Evolutionary conservation across 2,888 invertebrate species (phyloP).

Genomic region (Balanococcus diminutus): DNA sequence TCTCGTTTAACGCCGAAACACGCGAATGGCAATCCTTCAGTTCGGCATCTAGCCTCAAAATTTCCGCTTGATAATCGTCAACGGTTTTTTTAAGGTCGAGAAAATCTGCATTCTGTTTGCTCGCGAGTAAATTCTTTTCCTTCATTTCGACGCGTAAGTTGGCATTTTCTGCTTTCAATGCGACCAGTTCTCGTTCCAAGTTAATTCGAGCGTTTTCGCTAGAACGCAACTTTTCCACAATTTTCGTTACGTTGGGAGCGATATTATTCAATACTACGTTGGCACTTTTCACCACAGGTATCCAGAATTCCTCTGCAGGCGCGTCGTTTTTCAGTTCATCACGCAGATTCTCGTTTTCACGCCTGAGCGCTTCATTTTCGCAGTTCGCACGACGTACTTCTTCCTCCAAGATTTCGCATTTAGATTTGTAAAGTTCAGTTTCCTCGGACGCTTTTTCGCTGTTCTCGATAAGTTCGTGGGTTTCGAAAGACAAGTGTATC

Average conservation of each 20-base stretch:
- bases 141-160: not conserved
- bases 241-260: not conserved
- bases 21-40: constrained; percentile 13
- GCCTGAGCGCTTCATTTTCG: not conserved
- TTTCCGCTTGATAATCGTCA: constrained; percentile 20
- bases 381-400: not conserved
- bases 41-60: not conserved
- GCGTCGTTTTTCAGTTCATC: not conserved
- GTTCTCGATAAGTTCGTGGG: constrained; percentile 36
- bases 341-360: not conserved
- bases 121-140: not conserved
- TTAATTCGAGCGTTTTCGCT: not conserved
- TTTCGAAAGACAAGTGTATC: constrained; percentile 41
- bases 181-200: not conserved
- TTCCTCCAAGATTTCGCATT: constrained; percentile 15
- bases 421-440: not conserved
- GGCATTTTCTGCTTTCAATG: not conserved
- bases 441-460: constrained; percentile 41
- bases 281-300: not conserved
- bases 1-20: constrained; percentile 39
- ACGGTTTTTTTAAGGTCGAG: not conserved
- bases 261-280: not conserved
- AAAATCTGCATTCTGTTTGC: constrained; percentile 32
- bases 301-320: not conserved
- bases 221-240: not conserved